phyloP scores from a whole-genome alignment of 2,888 invertebrate species.

The Lasioglossum villosulum region DNA sequence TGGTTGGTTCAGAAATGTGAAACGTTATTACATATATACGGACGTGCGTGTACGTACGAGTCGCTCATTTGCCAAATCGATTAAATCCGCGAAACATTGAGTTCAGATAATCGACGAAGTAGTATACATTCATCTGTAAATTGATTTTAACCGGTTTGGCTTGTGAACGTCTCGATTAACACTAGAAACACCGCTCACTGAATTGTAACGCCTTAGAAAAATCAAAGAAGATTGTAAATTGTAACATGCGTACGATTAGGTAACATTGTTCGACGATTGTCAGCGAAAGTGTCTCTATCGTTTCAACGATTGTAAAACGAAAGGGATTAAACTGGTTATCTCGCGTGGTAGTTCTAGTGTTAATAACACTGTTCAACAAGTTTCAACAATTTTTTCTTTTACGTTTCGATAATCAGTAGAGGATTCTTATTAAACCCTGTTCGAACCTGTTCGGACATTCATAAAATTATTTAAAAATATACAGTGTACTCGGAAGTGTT shows the following conservation, averaged over 20 bases:
- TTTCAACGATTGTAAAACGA: background rate
- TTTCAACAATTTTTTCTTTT: background rate
- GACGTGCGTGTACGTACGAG: conserved; percentile 30
- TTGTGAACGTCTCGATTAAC: background rate
- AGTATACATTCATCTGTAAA: background rate
- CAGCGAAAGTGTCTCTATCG: background rate
- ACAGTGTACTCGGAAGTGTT: no score
- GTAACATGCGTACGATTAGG: background rate
- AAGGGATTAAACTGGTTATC: background rate
- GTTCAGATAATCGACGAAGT: background rate
- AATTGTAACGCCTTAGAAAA: background rate
- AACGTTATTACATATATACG: conserved; percentile 38
- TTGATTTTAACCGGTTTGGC: background rate
- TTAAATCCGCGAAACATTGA: background rate
- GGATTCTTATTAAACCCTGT: background rate
- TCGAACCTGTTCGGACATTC: no score
- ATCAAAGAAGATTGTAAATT: background rate
- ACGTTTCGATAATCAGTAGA: background rate
- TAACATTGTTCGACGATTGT: background rate
- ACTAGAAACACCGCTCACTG: background rate
- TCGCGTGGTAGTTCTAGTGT: background rate
- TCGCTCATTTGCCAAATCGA: background rate
- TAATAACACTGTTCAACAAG: background rate
- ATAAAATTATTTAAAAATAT: no score
- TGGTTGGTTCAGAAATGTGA: conserved; percentile 9